phyloP scores from a whole-genome alignment of 2,797 vertebrate species.

The Pagetopsis macropterus region DNA sequence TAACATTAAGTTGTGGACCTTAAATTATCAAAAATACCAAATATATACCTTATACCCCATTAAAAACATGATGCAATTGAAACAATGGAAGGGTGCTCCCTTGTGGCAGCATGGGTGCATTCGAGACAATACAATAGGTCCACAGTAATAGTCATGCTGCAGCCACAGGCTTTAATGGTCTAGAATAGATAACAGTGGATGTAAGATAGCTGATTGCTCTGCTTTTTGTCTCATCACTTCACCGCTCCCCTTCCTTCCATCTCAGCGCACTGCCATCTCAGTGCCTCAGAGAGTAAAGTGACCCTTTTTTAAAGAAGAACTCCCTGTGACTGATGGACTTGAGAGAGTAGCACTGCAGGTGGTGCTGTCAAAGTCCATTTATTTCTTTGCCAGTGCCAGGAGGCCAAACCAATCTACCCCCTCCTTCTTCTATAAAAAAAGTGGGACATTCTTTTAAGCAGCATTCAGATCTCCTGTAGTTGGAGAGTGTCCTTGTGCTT shows the following conservation, averaged over 20 bases:
- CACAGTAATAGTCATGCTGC: constrained; percentile 17
- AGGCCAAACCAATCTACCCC: constrained; percentile 46
- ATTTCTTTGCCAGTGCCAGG: constrained; percentile 47
- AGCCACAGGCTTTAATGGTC: constrained; percentile 43
- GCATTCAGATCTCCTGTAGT: constrained; percentile 39
- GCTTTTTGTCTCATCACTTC: constrained; percentile 27
- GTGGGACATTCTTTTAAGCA: constrained; percentile 29
- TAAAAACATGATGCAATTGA: constrained; percentile 20
- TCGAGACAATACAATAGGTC: constrained; percentile 43
- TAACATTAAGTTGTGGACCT: constrained; percentile 18
- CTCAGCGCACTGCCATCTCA: constrained; percentile 12
- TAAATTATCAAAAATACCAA: constrained; percentile 20
- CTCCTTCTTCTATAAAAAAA: constrained; percentile 18
- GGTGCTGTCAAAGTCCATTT: constrained; percentile 71
- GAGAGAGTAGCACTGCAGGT: constrained; percentile 62
- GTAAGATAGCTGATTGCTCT: constrained; percentile 34
- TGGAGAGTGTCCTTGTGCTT: constrained; percentile 30
- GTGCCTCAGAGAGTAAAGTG: constrained; percentile 59
- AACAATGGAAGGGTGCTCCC: constrained; percentile 75
- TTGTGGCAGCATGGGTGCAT: constrained; percentile 55
- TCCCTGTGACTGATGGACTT: constrained; percentile 58
- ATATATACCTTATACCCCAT: constrained; percentile 9
- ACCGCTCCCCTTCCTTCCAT: not conserved
- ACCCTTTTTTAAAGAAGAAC: constrained; percentile 66
- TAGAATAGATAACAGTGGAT: constrained; percentile 24